Evolutionary conservation across 2,797 vertebrate genomes (phyloP).

Genomic region (Coracias cyanogaster): DNA sequence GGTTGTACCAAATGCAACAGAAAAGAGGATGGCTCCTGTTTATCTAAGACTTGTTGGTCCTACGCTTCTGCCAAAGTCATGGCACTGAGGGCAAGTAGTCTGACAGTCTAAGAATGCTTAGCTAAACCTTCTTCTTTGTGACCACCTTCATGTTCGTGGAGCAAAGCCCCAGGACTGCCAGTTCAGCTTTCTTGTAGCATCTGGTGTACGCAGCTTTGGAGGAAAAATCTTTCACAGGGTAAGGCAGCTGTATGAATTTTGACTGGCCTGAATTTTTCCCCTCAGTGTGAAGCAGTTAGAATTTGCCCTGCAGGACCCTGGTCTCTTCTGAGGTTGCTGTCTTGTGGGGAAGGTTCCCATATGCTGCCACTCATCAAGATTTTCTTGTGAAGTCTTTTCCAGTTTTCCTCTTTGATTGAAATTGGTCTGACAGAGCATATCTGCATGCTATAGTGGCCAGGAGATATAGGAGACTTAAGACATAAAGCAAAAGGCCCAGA

Average conservation of each 20-base stretch:
- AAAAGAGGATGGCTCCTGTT: background rate
- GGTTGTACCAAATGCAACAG: background rate
- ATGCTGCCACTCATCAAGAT: background rate
- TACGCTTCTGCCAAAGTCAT: accelerated
- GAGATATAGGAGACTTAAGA: background rate
- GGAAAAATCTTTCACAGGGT: background rate
- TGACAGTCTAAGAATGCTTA: background rate
- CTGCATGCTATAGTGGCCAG: background rate
- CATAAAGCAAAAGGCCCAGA: background rate
- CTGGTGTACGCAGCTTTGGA: background rate
- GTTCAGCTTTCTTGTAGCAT: background rate
- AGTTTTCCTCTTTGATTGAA: background rate
- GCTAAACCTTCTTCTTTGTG: background rate
- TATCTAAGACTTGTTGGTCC: background rate
- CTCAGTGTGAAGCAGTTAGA: background rate
- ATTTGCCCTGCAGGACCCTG: background rate
- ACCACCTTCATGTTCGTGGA: background rate
- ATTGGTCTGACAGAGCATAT: conserved; percentile 7
- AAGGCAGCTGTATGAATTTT: background rate
- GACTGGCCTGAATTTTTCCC: background rate
- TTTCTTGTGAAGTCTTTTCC: background rate
- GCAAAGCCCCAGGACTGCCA: background rate
- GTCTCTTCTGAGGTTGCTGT: background rate
- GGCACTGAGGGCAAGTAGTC: background rate
- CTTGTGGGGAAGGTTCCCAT: background rate